phyloP scores from a whole-genome alignment of 2,888 invertebrate species.

The Zonitis immaculata region DNA sequence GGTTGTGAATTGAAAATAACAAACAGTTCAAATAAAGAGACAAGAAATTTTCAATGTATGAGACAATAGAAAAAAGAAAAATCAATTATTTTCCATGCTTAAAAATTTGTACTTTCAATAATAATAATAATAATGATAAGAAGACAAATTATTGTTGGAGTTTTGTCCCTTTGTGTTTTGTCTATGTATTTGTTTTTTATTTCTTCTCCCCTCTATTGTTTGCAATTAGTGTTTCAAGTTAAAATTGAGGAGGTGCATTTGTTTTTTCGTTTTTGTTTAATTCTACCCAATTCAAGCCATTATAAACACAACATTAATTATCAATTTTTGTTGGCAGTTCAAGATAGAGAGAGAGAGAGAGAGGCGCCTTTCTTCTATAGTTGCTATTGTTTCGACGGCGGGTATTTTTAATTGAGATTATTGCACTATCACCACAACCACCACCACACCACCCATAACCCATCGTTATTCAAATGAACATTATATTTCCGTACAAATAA shows the following conservation, averaged over 20 bases:
- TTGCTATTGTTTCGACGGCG: slow-evolving; percentile 46
- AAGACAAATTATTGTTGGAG: slow-evolving; percentile 39
- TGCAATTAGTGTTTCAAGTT: slow-evolving; percentile 43
- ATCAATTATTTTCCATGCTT: too few relatives aligned
- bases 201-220: slow-evolving; percentile 29
- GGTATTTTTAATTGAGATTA: slow-evolving; percentile 51
- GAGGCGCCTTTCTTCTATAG: slow-evolving; percentile 37
- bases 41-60: too few relatives aligned
- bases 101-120: too few relatives aligned
- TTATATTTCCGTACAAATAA: slow-evolving; percentile 36
- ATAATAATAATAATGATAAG: too few relatives aligned
- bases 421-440: too few relatives aligned
- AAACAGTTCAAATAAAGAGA: too few relatives aligned
- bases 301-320: slow-evolving; percentile 52
- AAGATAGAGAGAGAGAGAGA: slow-evolving; percentile 30
- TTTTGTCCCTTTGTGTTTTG: slow-evolving; percentile 40
- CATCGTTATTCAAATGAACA: slow-evolving; percentile 49
- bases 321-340: slow-evolving; percentile 46
- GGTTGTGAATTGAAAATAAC: too few relatives aligned
- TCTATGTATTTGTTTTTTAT: too few relatives aligned
- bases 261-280: too few relatives aligned
- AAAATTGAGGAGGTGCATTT: slow-evolving; percentile 49
- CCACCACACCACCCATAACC: too few relatives aligned
- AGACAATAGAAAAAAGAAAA: too few relatives aligned
- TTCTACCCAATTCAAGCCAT: slow-evolving; percentile 47